Base-by-base conservation (phyloP, 2,797 vertebrate species). In the Sebastes variabilis region DNA sequence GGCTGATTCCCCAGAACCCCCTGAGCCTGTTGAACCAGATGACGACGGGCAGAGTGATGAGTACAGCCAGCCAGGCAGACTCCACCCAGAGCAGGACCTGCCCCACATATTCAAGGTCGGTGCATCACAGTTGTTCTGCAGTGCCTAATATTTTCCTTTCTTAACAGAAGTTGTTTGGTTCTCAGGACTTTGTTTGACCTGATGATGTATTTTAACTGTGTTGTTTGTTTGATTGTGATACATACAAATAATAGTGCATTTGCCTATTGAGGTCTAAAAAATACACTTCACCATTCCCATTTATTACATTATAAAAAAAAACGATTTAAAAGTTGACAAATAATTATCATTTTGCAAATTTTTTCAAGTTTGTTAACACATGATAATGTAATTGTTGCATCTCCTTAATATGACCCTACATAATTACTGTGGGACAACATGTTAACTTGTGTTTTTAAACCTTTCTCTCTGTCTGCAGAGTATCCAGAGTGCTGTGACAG, bases 31-130 rank as follows among this genome's bases (percentile, higher is more conserved):
- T 24, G 92, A 93, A 77, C 49, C 54, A 14, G 89, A 90, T 0
- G 68, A 82, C 3, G 1, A 8, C 9, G n/a, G 27, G 62, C 75
- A 86, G 68, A 20, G 6, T 7, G 90, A 91, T 7, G 88, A 82
- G 5, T 36, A 78, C 16, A 24, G 56, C 10, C 90, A 92, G 74
- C 84, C 77, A 0, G 94, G 90, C 30, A 85, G 24, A 62, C 61
- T 91, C 0, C 90, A 93, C 80, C 85, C 89, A 65, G 92, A 94
- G n/a, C 91, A 90, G 79, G 87, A 86, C 58, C 22, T 95, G 79
- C 62, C 88, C 3, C 68, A 93, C 38, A 14, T 95, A 25, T 95
- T 95, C 38, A 94, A 6, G 90, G 94, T 95, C 27, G 10, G 82
- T 84, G 14, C 38, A 68, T 25, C 24, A 67, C 9, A 18, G 4